Percentiles rank a stretch among this genome's conserved stretches.
Evolutionary conservation across 1,140 invertebrate genomes (phyloP).

Genomic region (Eriosoma lanigerum): DNA sequence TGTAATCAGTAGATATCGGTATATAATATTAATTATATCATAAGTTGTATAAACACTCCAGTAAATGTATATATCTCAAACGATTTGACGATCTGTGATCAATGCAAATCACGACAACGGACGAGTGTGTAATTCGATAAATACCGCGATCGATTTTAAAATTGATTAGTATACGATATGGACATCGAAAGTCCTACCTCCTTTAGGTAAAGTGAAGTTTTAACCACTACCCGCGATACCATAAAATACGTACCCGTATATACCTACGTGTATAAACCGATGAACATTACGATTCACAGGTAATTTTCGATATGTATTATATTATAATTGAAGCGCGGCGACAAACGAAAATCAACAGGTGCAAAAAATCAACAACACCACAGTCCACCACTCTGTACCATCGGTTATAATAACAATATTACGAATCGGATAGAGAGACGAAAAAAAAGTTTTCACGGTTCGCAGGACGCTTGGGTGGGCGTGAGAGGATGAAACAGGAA

Average conservation of each 20-base stretch:
- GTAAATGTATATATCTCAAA: background rate
- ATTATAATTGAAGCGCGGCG: background rate
- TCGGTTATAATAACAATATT: background rate
- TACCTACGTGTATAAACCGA: too few species aligned
- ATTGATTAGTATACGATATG: too few species aligned
- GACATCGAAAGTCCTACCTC: too few species aligned
- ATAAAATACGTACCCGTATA: too few species aligned
- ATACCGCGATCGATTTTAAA: too few species aligned
- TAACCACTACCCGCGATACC: too few species aligned
- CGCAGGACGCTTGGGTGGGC: constrained; percentile 29
- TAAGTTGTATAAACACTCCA: background rate
- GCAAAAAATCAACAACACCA: background rate
- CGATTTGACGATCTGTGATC: background rate
- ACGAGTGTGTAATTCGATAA: constrained; percentile 1
- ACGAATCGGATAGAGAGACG: background rate
- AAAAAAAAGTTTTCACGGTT: constrained; percentile 39
- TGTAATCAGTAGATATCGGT: background rate
- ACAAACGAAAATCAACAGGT: constrained; percentile 12
- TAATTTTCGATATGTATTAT: background rate
- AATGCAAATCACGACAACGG: constrained; percentile 13
- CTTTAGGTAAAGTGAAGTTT: too few species aligned
- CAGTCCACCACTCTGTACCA: background rate
- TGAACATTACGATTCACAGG: too few species aligned
- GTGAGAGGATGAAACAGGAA: constrained; percentile 45
- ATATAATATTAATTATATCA: too few species aligned